phyloP scores from a whole-genome alignment of 2,113 vertebrate species.

The Gavia stellata region DNA sequence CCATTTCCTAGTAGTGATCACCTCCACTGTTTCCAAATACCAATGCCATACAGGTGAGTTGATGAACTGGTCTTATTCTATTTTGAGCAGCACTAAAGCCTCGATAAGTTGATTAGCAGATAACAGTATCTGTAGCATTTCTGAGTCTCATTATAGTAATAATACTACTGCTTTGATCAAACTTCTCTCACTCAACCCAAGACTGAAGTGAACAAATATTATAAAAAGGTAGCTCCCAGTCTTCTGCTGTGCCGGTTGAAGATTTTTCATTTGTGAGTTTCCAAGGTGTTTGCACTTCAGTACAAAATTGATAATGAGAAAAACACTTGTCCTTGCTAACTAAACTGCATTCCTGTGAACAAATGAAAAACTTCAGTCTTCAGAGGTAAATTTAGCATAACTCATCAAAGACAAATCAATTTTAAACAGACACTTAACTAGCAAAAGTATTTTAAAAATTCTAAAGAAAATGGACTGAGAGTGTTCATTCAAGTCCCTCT shows the following conservation, averaged over 20 bases:
- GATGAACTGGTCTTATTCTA: not conserved
- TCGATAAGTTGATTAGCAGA: not conserved
- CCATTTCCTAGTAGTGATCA: not conserved
- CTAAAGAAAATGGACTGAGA: not conserved
- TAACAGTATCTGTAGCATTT: not conserved
- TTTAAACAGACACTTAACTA: not conserved
- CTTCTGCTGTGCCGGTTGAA: not conserved
- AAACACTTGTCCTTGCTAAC: not conserved
- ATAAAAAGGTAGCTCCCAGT: not conserved
- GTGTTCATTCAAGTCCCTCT: not conserved
- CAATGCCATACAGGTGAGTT: not conserved
- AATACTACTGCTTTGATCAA: not conserved
- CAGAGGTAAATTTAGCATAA: not conserved
- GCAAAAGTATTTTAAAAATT: not conserved
- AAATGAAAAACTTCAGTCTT: not conserved
- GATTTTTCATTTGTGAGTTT: not conserved
- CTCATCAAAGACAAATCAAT: not conserved
- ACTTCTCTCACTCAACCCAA: not conserved
- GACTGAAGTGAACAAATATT: not conserved
- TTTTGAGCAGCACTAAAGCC: not conserved
- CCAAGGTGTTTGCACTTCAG: not conserved
- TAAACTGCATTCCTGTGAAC: not conserved
- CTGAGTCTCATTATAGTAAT: not conserved
- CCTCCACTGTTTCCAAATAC: not conserved
- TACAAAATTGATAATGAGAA: not conserved